These are phyloP conservation scores for Diplodus puntazzo DNA, from an alignment of 2,797 vertebrate species.

Conservation along the genomic window DNA sequence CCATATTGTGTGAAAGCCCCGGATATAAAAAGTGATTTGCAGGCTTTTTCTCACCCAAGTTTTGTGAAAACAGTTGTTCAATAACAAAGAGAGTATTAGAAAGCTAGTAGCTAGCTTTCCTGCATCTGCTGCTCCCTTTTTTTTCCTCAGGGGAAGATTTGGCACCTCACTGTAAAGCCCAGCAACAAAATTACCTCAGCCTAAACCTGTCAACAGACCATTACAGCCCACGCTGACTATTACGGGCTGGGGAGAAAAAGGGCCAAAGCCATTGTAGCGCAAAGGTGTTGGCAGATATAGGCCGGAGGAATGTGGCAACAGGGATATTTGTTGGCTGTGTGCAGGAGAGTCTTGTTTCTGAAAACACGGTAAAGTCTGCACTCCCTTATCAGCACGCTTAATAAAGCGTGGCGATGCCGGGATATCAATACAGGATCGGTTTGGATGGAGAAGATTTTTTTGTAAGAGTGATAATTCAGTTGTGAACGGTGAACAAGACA, in stretches of 20 bases:
- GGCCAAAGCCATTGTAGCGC: constrained; percentile 83
- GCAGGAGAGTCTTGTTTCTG: constrained; percentile 64
- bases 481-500: constrained; percentile 24
- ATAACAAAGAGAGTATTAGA: constrained; percentile 54
- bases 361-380: constrained; percentile 71
- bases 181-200: constrained; percentile 86
- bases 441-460: constrained; percentile 54
- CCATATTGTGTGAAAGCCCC: constrained; percentile 29
- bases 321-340: constrained; percentile 78
- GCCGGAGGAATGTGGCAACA: constrained; percentile 82
- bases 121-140: constrained; percentile 63
- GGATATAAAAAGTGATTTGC: constrained; percentile 48
- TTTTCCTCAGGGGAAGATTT: constrained; percentile 78
- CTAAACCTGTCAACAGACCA: constrained; percentile 89
- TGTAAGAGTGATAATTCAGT: constrained; percentile 43
- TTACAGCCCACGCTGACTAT: constrained; percentile 85
- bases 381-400: constrained; percentile 81
- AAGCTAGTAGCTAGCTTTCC: constrained; percentile 64
- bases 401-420: constrained; percentile 74
- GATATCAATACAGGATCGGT: constrained; percentile 69
- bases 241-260: constrained; percentile 77
- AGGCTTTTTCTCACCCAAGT: constrained; percentile 32
- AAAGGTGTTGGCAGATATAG: constrained; percentile 89
- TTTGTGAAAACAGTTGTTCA: constrained; percentile 56
- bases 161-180: constrained; percentile 80